Conservation (phyloP, 2,113 vertebrate genomes). For the Sisor rabdophorus region DNA sequence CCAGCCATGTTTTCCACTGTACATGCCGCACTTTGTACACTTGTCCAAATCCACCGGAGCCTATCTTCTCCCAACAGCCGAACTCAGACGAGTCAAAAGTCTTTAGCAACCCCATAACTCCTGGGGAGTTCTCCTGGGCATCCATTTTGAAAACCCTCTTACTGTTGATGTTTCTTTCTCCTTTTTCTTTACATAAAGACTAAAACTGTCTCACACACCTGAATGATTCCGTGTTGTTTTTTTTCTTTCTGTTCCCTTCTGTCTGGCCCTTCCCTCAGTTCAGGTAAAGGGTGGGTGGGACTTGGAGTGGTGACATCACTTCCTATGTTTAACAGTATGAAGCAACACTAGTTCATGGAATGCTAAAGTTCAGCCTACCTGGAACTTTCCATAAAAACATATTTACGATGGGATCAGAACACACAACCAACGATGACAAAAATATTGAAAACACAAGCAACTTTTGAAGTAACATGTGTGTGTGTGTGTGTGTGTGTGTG, state of each 20-base stretch:
- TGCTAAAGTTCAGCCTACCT: neutral
- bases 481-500: too few relatives aligned
- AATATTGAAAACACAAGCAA: too few relatives aligned
- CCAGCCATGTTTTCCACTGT: conserved; percentile 96
- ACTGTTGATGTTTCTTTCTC: conserved; percentile 38
- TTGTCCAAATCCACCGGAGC: conserved; percentile 94
- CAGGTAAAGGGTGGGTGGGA: conserved; percentile 74
- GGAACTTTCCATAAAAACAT: neutral
- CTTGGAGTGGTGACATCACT: conserved; percentile 64
- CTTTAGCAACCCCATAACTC: conserved; percentile 84
- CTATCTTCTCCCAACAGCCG: conserved; percentile 90
- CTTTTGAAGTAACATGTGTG: too few relatives aligned
- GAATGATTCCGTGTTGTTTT: conserved; percentile 67
- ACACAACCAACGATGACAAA: neutral
- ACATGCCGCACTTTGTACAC: conserved; percentile 95
- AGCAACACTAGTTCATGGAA: conserved; percentile 23
- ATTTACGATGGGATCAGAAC: neutral
- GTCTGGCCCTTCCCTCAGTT: conserved; percentile 61
- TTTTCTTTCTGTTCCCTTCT: conserved; percentile 49
- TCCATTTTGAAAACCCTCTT: conserved; percentile 71
- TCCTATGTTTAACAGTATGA: conserved; percentile 58
- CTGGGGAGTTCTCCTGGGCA: conserved; percentile 70
- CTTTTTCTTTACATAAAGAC: conserved; percentile 47
- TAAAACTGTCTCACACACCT: conserved; percentile 52
- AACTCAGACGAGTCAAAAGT: conserved; percentile 88